Evolutionary conservation across 1,140 invertebrate species (phyloP), one percentile per base, ranked within the genome.

Genomic region (Trissolcus basalis): DNA sequence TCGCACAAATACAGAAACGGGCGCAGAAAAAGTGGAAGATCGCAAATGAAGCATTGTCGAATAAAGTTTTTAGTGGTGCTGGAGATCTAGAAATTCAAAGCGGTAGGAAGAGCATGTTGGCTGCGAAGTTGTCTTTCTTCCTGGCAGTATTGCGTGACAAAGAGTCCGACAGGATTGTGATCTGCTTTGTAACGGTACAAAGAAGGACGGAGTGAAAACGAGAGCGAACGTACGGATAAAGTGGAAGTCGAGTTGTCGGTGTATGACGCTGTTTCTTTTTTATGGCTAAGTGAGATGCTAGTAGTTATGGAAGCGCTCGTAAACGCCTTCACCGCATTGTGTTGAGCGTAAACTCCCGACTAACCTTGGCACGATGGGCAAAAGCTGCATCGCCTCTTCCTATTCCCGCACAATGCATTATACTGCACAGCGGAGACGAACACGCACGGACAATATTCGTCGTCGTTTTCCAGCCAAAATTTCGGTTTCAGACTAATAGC

Each of bases 21-120:
- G 50, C 32, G 41, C 43, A 36, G 47, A 70, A 48, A 65, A 68
- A 65, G 43, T 43, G 27, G 67, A 61, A 48, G 58, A 72, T 56
- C 58, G 53, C 69, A 73, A 78, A 78, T 69, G 64, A 78, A 69
- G 16, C 63, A 69, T 78, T 69, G 75, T 78, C 64, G 55, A 69
- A 69, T 63, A 68, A 77, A 77, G 47, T 64, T 69, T 72, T 75
- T 71, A 68, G 12, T 53, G 39, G n/a, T 15, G 32, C 33, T 13
- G 35, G 45, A 19, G 33, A 15, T 16, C 49, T 44, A 43, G 44
- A 73, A 54, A 73, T 73, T 73, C 61, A 65, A 75, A 61, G 35
- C 41, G 51, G 13, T 51, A 3, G 44, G 19, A 71, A 58, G 13
- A 56, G 36, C 55, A 43, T 36, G 47, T 63, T 67, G 65, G 36